Conservation (phyloP, 2,797 vertebrate species). For the Borostomias antarcticus region DNA sequence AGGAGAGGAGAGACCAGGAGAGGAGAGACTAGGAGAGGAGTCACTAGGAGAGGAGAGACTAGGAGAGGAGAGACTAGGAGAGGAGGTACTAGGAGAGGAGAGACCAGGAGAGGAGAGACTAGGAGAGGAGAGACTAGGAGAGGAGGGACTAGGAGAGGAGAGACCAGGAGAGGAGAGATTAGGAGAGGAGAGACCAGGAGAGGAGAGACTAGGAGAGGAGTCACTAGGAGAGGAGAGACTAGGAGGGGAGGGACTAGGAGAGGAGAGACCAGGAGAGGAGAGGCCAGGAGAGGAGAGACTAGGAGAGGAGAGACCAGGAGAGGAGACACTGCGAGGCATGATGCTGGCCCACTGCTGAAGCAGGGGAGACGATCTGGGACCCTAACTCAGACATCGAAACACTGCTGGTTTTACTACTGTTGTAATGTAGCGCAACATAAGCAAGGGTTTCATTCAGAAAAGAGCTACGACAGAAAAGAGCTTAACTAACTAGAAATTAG, state of each 20-base stretch:
- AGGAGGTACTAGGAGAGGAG: conserved; percentile 57
- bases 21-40: conserved; percentile 67
- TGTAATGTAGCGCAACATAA: too few relatives aligned
- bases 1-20: conserved; percentile 55
- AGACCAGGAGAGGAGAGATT: conserved; percentile 55
- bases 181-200: too few relatives aligned
- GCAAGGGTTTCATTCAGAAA: too few relatives aligned
- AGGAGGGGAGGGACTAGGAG: conserved; percentile 58
- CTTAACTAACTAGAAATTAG: conserved; percentile 34
- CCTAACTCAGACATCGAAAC: conserved; percentile 47
- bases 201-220: conserved; percentile 58
- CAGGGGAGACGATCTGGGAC: conserved; percentile 62
- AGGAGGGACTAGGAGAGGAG: conserved; percentile 56
- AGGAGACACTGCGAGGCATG: too few relatives aligned
- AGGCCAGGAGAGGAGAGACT: too few relatives aligned
- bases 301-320: conserved; percentile 55
- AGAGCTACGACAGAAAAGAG: not conserved
- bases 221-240: conserved; percentile 59
- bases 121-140: conserved; percentile 58
- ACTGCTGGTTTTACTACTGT: conserved; percentile 20
- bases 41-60: conserved; percentile 53
- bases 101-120: conserved; percentile 60
- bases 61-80: conserved; percentile 63
- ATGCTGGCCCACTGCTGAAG: conserved; percentile 56
- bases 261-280: conserved; percentile 54